phyloP scores from a whole-genome alignment of 2,888 invertebrate species.

The Pyrgus malvae region DNA sequence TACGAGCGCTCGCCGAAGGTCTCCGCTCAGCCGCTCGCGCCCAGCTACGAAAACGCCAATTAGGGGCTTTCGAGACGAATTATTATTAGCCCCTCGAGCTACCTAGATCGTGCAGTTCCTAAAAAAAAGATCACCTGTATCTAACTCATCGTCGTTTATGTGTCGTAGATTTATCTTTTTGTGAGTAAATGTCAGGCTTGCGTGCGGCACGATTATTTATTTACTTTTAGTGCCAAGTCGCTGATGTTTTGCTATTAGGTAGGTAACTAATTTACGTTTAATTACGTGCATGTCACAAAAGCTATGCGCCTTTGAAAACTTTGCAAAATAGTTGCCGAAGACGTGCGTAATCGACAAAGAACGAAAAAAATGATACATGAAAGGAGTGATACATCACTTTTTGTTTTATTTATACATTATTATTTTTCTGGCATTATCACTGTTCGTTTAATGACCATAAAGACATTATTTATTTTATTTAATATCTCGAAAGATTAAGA shows the following conservation, averaged over 20 bases:
- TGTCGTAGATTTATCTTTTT: conserved; percentile 1
- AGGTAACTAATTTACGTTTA: no score
- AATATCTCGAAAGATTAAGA: conserved; percentile 25
- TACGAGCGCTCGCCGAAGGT: conserved; percentile 59
- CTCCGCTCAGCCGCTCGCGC: conserved; percentile 38
- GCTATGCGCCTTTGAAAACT: no score
- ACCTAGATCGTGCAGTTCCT: conserved; percentile 64
- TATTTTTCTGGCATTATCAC: not conserved
- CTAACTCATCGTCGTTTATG: conserved; percentile 12
- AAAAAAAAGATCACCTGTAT: conserved; percentile 42
- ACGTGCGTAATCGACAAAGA: no score
- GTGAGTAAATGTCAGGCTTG: conserved; percentile 1
- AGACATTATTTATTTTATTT: conserved; percentile 25
- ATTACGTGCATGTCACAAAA: no score
- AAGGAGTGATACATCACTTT: no score
- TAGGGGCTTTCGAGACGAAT: not conserved
- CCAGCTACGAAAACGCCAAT: not conserved
- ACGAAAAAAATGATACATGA: no score
- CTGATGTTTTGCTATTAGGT: conserved; percentile 1
- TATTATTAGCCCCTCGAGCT: conserved; percentile 13
- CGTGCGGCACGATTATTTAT: not conserved
- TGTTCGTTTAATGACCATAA: conserved; percentile 34
- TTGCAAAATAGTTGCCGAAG: no score
- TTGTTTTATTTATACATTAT: no score
- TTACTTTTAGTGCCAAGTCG: not conserved